Evolutionary conservation across 1,140 invertebrate genomes (phyloP), one percentile per base, ranked within the genome.

Genomic region (Drosophila mojavensis): DNA sequence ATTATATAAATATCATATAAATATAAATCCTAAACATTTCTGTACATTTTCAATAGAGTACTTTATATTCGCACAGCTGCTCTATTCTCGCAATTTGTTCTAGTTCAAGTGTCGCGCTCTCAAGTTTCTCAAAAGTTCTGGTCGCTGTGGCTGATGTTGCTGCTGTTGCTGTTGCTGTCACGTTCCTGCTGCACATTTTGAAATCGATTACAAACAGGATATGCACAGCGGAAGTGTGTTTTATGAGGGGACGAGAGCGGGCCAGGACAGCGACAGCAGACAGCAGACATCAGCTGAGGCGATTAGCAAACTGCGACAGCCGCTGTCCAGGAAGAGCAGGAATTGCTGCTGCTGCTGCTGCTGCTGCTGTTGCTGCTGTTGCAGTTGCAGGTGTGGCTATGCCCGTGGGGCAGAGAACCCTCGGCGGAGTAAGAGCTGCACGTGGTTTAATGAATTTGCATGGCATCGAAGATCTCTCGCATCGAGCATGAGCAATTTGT

Each of bases 191-290:
- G 85, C 84, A 79, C 81, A 90, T 90, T 89, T 90, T 60, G 74
- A 89, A 89, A 89, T 89, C 84, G 84, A 89, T 89, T 89, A 90
- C 85, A 90, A 84, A 90, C 85, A 84, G 84, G 84, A 89, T 89
- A 89, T 89, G 84, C 84, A 79, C 61, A 90, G 81, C 80, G 85
- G 85, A 88, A 88, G 78, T 72, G 69, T 75, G 73, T 80, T 89
- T 88, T 70, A 82, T 88, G 69, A 45, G 43, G 1, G 10, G 2
- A 15, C 15, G 28, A 33, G 26, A 15, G 50, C 47, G 28, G 1
- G 26, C 50, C 63, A 33, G n/a, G 41, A 48, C 43, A 30, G 20
- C 20, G 20, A 24, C 20, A 17, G 41, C 64, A 61, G 26, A 51
- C 30, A n/a, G 47, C 58, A 45, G 24, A 50, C 33, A 63, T 41